A percentile compares a stretch with the other conserved stretches of the same genome.
Conservation (phyloP, 2,113 vertebrate genomes). For the Gambusia holbrooki region DNA sequence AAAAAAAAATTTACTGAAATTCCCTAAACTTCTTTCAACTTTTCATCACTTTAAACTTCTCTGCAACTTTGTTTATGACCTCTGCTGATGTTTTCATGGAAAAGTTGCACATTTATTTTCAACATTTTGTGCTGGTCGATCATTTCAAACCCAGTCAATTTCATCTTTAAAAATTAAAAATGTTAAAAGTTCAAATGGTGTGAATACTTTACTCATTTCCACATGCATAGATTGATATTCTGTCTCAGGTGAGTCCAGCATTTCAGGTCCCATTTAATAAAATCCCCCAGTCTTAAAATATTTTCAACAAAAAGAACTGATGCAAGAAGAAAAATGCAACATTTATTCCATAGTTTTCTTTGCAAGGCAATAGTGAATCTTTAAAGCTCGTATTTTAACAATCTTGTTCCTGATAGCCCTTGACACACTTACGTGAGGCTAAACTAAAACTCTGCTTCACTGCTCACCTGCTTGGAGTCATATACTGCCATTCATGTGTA, state of each 20-base stretch:
- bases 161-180: not conserved
- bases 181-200: not conserved
- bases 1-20: not conserved
- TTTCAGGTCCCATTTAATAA: not conserved
- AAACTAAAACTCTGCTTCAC: conserved; percentile 31
- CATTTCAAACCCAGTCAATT: not conserved
- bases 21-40: not conserved
- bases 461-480: conserved; percentile 17
- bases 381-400: conserved; percentile 67
- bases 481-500: conserved; percentile 29
- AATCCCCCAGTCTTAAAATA: not conserved
- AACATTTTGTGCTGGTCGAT: not conserved
- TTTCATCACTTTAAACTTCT: not conserved
- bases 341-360: conserved; percentile 70
- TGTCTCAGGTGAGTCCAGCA: not conserved
- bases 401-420: conserved; percentile 62
- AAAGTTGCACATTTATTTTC: not conserved
- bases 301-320: not conserved
- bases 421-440: conserved; percentile 45
- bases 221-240: not conserved
- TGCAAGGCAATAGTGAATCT: conserved; percentile 74
- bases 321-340: conserved; percentile 40
- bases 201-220: not conserved
- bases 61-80: not conserved
- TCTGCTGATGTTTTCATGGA: not conserved